These are phyloP conservation scores for Spatulosminthurus flaviceps DNA, from an alignment of 2,888 invertebrate genomes.

Conservation along the genomic window DNA sequence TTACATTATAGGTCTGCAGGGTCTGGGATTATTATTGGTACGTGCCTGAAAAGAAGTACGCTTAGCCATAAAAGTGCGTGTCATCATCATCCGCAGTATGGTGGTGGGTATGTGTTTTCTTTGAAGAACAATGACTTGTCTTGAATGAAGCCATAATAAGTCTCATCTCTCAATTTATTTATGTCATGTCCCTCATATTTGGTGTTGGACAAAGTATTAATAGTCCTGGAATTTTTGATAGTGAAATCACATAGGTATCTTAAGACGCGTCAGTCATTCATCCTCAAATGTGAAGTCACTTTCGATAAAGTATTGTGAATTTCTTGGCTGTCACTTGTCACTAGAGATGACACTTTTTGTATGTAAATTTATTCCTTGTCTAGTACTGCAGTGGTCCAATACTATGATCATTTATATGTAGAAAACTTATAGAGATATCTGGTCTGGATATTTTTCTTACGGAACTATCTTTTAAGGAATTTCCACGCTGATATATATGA, in stretches of 20 bases:
- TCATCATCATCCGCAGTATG: neutral
- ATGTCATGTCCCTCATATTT: neutral
- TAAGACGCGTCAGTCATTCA: constrained; percentile 10
- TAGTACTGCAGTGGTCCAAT: no score
- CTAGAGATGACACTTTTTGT: neutral
- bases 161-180: neutral
- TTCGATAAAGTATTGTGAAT: constrained; percentile 3
- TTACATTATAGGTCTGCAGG: no score
- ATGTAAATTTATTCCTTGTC: no score
- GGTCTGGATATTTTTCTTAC: no score
- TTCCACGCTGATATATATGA: no score
- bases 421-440: no score
- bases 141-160: neutral
- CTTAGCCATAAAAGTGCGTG: neutral
- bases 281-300: neutral
- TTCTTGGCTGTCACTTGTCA: neutral
- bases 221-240: neutral
- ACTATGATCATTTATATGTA: no score
- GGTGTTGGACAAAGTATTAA: no score
- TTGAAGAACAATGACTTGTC: neutral
- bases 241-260: no score
- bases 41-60: neutral
- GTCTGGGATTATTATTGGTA: no score
- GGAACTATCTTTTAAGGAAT: no score
- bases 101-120: neutral